phyloP scores from a whole-genome alignment of 2,888 invertebrate species.

The Phytoseiulus persimilis region DNA sequence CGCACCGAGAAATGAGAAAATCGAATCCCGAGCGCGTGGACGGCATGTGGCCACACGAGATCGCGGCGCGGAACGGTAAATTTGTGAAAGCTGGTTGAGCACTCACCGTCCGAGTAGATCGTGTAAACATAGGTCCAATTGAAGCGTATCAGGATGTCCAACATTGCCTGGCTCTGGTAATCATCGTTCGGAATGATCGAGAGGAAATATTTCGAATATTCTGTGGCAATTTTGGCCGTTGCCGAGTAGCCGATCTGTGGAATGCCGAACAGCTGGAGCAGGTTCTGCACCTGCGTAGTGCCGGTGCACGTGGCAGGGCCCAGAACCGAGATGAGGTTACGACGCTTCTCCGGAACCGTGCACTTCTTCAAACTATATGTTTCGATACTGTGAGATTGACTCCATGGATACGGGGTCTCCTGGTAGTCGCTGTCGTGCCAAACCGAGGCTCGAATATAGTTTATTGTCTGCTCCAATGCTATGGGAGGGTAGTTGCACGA shows the following conservation, averaged over 20 bases:
- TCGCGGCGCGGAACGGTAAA: too few relatives aligned
- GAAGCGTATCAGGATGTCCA: conserved; percentile 27
- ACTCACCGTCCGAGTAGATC: conserved; percentile 6
- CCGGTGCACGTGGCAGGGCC: conserved; percentile 26
- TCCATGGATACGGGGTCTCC: conserved; percentile 36
- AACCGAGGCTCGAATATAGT: conserved; percentile 31
- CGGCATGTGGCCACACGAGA: too few relatives aligned
- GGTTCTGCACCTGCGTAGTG: conserved; percentile 13
- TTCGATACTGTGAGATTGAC: conserved; percentile 25
- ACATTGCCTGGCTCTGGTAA: conserved; percentile 21
- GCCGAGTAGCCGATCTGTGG: conserved; percentile 28
- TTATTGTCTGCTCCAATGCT: conserved; percentile 18
- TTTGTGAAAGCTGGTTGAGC: too few relatives aligned
- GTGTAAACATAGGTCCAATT: conserved; percentile 36
- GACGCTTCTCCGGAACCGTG: conserved; percentile 18
- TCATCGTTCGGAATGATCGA: conserved; percentile 15
- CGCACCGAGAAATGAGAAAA: too few relatives aligned
- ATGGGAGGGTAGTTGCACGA: conserved; percentile 32
- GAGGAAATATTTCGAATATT: conserved; percentile 30
- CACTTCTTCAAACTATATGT: conserved; percentile 35
- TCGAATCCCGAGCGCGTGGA: too few relatives aligned
- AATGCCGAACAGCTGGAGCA: conserved; percentile 25
- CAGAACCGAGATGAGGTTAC: conserved; percentile 10
- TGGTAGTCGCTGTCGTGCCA: conserved; percentile 39
- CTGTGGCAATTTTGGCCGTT: conserved; percentile 13